phyloP scores from a whole-genome alignment of 2,797 vertebrate species.

The Avahi laniger region DNA sequence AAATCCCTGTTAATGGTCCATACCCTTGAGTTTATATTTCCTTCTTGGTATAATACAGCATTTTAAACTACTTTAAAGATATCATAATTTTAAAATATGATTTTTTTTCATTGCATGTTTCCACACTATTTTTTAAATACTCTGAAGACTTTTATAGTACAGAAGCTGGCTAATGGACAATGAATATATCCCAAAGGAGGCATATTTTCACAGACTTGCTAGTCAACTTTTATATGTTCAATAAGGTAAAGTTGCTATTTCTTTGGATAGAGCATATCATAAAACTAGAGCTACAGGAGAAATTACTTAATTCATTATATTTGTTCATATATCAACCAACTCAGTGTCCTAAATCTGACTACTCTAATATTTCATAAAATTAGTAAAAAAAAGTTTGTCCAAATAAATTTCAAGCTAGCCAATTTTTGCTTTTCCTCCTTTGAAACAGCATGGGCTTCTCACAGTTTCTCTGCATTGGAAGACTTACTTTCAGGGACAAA shows the following conservation, averaged over 20 bases:
- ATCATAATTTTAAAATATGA: slow-evolving; percentile 8
- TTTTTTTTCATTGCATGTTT: background rate
- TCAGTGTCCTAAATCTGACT: background rate
- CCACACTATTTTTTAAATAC: background rate
- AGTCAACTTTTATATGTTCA: background rate
- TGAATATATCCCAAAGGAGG: background rate
- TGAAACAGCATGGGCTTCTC: background rate
- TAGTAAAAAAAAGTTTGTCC: background rate
- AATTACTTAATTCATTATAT: background rate
- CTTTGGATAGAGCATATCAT: background rate
- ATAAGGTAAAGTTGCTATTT: slow-evolving; percentile 13
- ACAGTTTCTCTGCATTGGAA: background rate
- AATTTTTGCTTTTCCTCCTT: slow-evolving; percentile 8
- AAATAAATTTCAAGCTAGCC: slow-evolving; percentile 32
- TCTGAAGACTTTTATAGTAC: background rate
- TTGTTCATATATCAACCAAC: background rate
- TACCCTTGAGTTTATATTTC: background rate
- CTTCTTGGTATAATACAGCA: background rate
- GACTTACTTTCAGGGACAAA: slow-evolving; percentile 18
- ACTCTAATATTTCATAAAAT: background rate
- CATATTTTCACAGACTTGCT: background rate
- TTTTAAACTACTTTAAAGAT: slow-evolving; percentile 35
- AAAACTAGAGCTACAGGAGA: background rate
- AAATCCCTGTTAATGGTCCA: background rate
- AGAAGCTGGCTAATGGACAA: background rate